A percentile compares a stretch with the other conserved stretches of the same genome.
These are phyloP conservation scores for Coilia nasus DNA, from an alignment of 2,797 vertebrate genomes.

Conservation along the genomic window DNA sequence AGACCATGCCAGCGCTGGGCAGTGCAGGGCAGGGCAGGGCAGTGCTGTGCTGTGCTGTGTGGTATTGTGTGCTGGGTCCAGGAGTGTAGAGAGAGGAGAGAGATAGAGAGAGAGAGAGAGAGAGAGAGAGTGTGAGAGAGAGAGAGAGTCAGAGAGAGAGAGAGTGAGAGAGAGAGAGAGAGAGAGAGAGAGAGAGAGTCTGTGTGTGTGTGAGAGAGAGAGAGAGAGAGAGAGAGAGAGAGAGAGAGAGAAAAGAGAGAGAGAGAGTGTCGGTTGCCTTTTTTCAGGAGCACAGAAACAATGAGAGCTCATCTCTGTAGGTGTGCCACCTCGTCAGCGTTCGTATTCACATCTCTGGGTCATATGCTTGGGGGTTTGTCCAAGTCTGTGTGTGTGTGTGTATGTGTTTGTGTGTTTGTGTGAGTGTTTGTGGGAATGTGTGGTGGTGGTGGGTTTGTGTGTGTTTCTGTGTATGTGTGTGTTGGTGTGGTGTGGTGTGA, in stretches of 20 bases:
- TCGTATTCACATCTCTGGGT: not conserved
- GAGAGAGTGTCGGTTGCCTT: not conserved
- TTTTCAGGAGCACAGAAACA: constrained; percentile 14
- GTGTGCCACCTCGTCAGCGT: no score
- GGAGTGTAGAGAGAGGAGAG: not conserved
- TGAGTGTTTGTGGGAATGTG: not conserved
- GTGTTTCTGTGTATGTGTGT: no score
- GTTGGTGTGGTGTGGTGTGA: no score
- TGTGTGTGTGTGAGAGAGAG: no score
- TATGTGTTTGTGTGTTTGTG: not conserved
- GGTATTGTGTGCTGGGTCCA: not conserved
- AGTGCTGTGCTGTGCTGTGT: not conserved
- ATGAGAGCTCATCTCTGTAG: no score
- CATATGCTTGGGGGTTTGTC: constrained; percentile 26
- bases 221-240: no score
- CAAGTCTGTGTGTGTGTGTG: not conserved
- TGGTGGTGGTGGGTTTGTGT: not conserved
- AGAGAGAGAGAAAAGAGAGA: no score
- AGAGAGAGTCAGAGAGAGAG: no score
- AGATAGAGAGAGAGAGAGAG: no score
- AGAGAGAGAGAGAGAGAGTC: not conserved
- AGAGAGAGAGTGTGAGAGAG: no score
- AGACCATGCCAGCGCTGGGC: not conserved
- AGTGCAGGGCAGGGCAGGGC: not conserved
- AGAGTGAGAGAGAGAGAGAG: no score